A percentile compares a stretch with the other conserved stretches of the same genome.
Evolutionary conservation across 2,797 vertebrate genomes (phyloP).

Genomic region (Erpetoichthys calabaricus): DNA sequence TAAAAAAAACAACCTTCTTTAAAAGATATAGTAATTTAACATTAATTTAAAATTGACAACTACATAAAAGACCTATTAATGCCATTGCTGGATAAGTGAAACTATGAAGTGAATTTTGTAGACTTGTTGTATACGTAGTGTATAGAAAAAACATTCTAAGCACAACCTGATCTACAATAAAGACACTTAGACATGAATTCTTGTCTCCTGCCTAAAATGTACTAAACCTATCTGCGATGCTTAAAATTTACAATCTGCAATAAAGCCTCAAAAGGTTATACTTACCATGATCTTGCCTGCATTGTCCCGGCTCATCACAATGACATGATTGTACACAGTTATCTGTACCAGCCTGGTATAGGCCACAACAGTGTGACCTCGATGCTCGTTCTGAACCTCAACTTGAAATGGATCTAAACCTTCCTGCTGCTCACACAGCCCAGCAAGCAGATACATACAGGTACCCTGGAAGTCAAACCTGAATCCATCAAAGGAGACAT

Average conservation of each 20-base stretch:
- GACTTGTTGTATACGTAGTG: too few relatives aligned
- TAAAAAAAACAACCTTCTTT: too few relatives aligned
- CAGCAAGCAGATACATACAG: slow-evolving; percentile 48
- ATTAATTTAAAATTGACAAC: slow-evolving; percentile 23
- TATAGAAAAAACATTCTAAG: too few relatives aligned
- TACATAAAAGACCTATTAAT: too few relatives aligned
- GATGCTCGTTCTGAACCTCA: slow-evolving; percentile 48
- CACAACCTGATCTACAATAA: too few relatives aligned
- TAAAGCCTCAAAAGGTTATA: too few relatives aligned
- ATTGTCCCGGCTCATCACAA: slow-evolving; percentile 21
- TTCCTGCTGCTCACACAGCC: slow-evolving; percentile 22
- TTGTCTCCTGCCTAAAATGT: too few relatives aligned
- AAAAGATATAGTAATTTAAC: slow-evolving; percentile 27
- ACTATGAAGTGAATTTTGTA: too few relatives aligned
- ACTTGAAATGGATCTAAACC: slow-evolving; percentile 45
- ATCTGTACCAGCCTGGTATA: slow-evolving; percentile 43
- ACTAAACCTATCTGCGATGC: too few relatives aligned
- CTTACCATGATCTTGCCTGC: slow-evolving; percentile 30
- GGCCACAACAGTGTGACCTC: slow-evolving; percentile 43
- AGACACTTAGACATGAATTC: too few relatives aligned
- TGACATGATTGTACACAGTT: slow-evolving; percentile 35
- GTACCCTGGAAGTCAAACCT: slow-evolving; percentile 43
- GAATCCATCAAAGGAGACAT: slow-evolving; percentile 37
- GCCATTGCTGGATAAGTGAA: too few relatives aligned
- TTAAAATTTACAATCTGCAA: too few relatives aligned